These are phyloP conservation scores for Macropus fuliginosus DNA, from an alignment of 2,797 vertebrate species.

Conservation along the genomic window DNA sequence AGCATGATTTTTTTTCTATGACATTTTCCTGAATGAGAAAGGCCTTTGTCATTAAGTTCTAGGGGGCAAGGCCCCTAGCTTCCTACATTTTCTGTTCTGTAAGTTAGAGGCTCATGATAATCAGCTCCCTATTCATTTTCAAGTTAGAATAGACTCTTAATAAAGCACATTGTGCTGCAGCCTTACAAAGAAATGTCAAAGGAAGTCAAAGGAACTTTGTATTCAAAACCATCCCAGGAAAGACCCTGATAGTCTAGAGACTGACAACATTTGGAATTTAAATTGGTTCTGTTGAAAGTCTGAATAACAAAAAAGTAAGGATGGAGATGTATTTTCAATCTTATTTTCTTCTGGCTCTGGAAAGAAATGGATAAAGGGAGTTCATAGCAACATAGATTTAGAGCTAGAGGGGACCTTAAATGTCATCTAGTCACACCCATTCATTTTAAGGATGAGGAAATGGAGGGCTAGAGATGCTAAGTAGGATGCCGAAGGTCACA, in stretches of 20 bases:
- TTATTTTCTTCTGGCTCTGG: neutral
- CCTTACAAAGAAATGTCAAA: constrained; percentile 1
- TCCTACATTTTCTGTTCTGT: neutral
- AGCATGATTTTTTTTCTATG: neutral
- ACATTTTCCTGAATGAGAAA: neutral
- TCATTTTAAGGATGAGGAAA: neutral
- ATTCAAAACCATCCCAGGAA: neutral
- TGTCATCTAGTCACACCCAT: neutral
- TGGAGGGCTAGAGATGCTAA: neutral
- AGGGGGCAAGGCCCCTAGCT: neutral
- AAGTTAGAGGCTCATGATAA: neutral
- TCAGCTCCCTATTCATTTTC: neutral
- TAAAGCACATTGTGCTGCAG: neutral
- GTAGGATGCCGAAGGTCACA: neutral
- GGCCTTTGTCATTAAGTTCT: neutral
- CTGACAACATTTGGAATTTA: constrained; percentile 11
- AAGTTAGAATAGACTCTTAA: constrained; percentile 2
- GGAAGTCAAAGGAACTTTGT: constrained; percentile 1
- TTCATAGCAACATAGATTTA: neutral
- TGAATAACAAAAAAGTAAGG: constrained; percentile 2
- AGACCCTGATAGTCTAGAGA: constrained; percentile 3
- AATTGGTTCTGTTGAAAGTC: neutral
- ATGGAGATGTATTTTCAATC: neutral
- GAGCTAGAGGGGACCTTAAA: neutral
- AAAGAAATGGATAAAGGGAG: neutral